phyloP scores from a whole-genome alignment of 2,113 vertebrate species.

The Tachycineta bicolor region DNA sequence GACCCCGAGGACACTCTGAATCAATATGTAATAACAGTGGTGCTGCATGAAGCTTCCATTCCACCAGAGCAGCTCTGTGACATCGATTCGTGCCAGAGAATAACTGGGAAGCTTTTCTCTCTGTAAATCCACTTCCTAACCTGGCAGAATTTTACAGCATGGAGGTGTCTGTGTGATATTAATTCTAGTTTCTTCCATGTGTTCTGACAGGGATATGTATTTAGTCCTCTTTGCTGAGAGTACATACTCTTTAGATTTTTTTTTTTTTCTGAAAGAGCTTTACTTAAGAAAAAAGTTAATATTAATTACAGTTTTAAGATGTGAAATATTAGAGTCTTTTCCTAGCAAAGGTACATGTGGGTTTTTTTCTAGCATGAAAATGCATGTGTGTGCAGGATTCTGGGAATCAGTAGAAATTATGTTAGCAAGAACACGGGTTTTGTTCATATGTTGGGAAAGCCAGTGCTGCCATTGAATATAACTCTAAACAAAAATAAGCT shows the following conservation, averaged over 20 bases:
- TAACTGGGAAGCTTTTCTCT: background rate
- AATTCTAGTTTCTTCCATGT: background rate
- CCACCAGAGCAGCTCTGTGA: background rate
- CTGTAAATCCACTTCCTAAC: background rate
- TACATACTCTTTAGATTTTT: background rate
- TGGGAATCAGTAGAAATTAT: background rate
- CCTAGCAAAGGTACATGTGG: background rate
- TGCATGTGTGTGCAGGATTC: background rate
- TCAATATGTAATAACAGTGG: background rate
- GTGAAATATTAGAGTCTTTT: background rate
- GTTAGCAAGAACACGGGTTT: background rate
- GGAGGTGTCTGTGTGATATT: background rate
- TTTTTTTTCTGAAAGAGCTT: background rate
- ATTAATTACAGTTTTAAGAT: background rate
- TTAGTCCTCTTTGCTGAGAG: background rate
- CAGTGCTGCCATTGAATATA: background rate
- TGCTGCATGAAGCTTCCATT: background rate
- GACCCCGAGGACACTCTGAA: background rate
- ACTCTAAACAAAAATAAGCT: background rate
- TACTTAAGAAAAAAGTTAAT: background rate
- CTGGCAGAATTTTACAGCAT: background rate
- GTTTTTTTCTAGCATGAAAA: background rate
- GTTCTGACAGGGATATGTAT: background rate
- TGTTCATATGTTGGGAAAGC: background rate
- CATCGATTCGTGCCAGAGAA: slow-evolving; percentile 16